Conservation (phyloP, 2,888 invertebrate genomes). For the Frankliniella fusca region DNA sequence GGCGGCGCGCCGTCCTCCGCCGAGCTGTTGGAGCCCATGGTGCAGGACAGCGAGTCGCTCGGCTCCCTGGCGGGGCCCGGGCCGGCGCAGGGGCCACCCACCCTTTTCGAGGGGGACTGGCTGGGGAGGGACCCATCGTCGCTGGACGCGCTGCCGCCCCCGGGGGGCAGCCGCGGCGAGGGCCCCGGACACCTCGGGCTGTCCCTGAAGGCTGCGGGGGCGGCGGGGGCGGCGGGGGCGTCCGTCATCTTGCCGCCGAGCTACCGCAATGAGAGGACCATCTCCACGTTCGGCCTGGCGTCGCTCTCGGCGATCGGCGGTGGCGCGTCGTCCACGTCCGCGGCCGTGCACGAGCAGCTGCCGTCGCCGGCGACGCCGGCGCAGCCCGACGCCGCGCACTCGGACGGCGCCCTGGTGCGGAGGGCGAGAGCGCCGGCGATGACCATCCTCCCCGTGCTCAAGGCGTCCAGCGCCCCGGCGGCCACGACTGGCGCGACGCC, state of each 20-base stretch:
- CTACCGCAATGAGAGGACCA: constrained; percentile 8
- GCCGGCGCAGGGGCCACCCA: neutral
- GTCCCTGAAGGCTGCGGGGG: constrained; percentile 31
- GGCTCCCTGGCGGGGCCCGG: constrained; percentile 36
- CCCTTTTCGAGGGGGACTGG: constrained; percentile 28
- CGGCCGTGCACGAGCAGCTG: constrained; percentile 31
- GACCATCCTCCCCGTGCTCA: constrained; percentile 60
- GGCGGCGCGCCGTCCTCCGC: constrained; percentile 43
- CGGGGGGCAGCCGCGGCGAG: constrained; percentile 32
- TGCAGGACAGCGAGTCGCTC: constrained; percentile 39
- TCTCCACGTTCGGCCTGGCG: constrained; percentile 29
- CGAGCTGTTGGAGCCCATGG: constrained; percentile 42
- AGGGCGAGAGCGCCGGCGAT: constrained; percentile 71
- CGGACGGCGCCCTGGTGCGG: constrained; percentile 52
- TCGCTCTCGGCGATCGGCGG: constrained; percentile 33
- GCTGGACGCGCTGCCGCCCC: neutral
- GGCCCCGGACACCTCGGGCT: constrained; percentile 32
- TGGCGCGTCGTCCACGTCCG: constrained; percentile 31
- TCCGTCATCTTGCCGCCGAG: constrained; percentile 32
- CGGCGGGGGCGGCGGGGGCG: constrained; percentile 27
- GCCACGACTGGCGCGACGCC: constrained; percentile 38
- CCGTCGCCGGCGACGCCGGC: constrained; percentile 32
- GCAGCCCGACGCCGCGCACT: neutral
- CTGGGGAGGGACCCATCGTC: constrained; percentile 35
- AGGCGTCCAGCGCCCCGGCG: constrained; percentile 38